These are phyloP conservation scores for Prolemur simus DNA, from an alignment of 2,113 vertebrate genomes.

Conservation along the genomic window DNA sequence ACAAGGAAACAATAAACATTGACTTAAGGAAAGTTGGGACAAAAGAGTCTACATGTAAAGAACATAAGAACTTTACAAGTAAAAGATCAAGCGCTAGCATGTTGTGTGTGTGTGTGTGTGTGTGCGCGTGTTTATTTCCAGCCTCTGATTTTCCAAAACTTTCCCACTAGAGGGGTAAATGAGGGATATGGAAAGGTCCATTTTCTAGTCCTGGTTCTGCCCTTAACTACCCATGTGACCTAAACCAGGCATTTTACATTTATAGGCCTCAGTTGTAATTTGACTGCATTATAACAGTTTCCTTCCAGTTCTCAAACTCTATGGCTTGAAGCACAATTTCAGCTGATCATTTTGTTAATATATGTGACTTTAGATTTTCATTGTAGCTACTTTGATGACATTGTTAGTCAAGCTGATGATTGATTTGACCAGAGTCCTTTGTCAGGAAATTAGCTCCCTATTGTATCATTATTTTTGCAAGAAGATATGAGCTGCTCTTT, in stretches of 20 bases:
- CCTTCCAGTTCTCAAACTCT: not conserved
- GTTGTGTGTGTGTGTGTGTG: not conserved
- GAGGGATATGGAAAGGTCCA: not conserved
- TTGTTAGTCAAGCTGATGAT: not conserved
- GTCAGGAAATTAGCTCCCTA: not conserved
- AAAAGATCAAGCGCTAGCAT: not conserved
- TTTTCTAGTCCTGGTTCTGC: not conserved
- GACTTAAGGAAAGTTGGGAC: not conserved
- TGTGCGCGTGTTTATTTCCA: too few species aligned
- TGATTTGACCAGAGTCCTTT: not conserved
- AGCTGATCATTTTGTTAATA: not conserved
- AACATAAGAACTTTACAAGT: not conserved
- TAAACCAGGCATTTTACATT: not conserved
- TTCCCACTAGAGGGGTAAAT: not conserved
- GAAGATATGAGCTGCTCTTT: not conserved
- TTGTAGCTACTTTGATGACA: not conserved
- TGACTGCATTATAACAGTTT: not conserved
- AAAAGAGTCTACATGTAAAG: not conserved
- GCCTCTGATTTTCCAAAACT: not conserved
- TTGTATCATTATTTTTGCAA: not conserved
- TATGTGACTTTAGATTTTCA: not conserved
- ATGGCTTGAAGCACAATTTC: not conserved
- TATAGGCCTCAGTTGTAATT: not conserved
- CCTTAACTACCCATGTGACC: not conserved
- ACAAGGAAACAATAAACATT: not conserved